Evolutionary conservation across 2,888 invertebrate species (phyloP), one percentile per base, ranked within the genome.

Genomic region (Leucozona laternaria): DNA sequence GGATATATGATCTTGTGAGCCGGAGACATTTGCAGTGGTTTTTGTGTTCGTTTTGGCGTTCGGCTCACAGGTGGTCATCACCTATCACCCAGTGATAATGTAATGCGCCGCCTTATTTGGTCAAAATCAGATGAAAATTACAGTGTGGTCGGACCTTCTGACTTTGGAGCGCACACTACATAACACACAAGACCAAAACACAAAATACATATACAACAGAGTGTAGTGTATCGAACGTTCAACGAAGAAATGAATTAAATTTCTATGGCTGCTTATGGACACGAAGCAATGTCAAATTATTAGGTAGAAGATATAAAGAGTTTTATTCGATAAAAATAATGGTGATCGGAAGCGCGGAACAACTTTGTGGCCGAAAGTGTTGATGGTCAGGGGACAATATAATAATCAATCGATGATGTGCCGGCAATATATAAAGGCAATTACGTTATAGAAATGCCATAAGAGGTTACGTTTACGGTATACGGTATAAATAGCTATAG

Each of bases 71-170:
- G 84, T 84, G 84, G 84, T 84, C 84, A 80, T 84, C 84, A 79
- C 84, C 84, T 76, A 84, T 84, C 84, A 84, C 71, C 84, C 50
- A 31, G 45, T 76, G 80, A 84, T 84, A 84, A 80, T 84, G 80
- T 84, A 76, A 71, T 68, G 68, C 50, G 57, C 75, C 50, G 7
- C 84, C 84, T 57, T 84, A 84, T 84, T 84, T 84, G 84, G 80
- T 66, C 76, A 76, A 76, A 84, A 80, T 84, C 84, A 80, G 84
- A 84, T 84, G 80, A 80, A 84, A 84, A 80, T 84, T 84, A 84
- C 76, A 80, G 50, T 60, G 57, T 57, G 76, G 53, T 80, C 53
- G 75, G 71, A 84, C 66, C 84, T 84, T 84, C 76, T 58, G 71
- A 64, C 57, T 71, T 25, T 11, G 15, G 40, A 6, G 17, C 13